Percentiles rank a stretch among this genome's conserved stretches.
These are phyloP conservation scores for Cololabis saira DNA, from an alignment of 2,113 vertebrate genomes.

Conservation along the genomic window DNA sequence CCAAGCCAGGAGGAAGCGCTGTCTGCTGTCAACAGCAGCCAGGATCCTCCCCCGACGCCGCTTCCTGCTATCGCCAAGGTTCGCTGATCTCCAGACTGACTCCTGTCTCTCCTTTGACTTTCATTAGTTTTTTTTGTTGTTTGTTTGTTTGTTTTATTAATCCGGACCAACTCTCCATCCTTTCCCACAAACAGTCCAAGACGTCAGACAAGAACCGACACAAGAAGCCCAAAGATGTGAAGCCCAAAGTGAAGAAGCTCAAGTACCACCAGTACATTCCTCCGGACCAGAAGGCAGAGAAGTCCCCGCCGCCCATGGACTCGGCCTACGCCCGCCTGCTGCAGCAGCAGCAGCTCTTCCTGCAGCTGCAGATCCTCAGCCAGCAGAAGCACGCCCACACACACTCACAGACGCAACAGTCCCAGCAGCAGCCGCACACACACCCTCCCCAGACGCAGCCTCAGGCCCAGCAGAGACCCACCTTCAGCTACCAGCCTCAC, in stretches of 20 bases:
- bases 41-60: conserved; percentile 73
- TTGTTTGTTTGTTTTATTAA: too few species aligned
- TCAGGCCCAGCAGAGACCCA: conserved; percentile 60
- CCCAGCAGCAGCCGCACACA: conserved; percentile 57
- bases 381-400: conserved; percentile 93
- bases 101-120: neutral
- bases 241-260: conserved; percentile 99
- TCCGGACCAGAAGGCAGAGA: conserved; percentile 96
- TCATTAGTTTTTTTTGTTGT: neutral
- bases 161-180: accelerated
- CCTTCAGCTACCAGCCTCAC: conserved; percentile 89
- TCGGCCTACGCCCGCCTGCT: conserved; percentile 95
- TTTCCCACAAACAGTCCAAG: conserved; percentile 82
- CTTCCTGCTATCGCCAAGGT: conserved; percentile 91
- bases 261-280: conserved; percentile 99
- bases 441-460: conserved; percentile 31
- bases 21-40: conserved; percentile 72
- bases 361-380: conserved; percentile 98
- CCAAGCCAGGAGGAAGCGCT: conserved; percentile 80
- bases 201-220: conserved; percentile 91
- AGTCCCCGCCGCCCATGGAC: conserved; percentile 97
- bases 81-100: neutral
- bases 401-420: conserved; percentile 65
- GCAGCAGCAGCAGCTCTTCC: conserved; percentile 97
- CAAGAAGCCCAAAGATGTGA: conserved; percentile 98